Percentiles rank a stretch among this genome's conserved stretches.
These are phyloP conservation scores for Allacma fusca DNA, from an alignment of 2,888 invertebrate genomes.

Conservation along the genomic window DNA sequence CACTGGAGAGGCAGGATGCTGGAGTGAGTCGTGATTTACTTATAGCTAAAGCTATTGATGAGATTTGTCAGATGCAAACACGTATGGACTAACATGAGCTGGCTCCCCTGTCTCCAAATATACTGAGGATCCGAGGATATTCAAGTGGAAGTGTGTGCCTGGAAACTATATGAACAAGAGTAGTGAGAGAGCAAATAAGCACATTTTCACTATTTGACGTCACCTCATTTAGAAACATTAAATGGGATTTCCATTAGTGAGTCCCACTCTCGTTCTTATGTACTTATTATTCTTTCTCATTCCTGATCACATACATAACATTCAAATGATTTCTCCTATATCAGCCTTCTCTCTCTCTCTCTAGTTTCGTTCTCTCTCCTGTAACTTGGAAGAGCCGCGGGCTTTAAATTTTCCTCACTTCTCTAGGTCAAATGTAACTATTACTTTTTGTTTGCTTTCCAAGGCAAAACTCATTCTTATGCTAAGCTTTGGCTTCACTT, in stretches of 20 bases:
- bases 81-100: not conserved
- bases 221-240: conserved; percentile 16
- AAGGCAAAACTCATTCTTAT: not conserved
- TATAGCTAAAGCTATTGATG: not conserved
- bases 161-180: not conserved
- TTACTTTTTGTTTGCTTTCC: not conserved
- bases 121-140: not conserved
- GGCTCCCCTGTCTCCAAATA: not conserved
- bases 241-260: conserved; percentile 13
- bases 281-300: conserved; percentile 7
- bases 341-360: not conserved
- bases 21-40: not conserved
- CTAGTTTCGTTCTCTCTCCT: too few relatives aligned
- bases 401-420: too few relatives aligned
- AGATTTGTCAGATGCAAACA: conserved; percentile 6
- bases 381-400: too few relatives aligned
- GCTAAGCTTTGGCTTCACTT: too few relatives aligned
- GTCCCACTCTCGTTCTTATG: not conserved
- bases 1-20: not conserved
- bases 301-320: not conserved
- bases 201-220: conserved; percentile 1
- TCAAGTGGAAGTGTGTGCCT: not conserved
- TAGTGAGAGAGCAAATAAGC: not conserved
- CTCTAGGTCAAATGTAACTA: too few relatives aligned
- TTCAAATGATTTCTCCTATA: not conserved